Evolutionary conservation across 2,888 invertebrate genomes (phyloP).

Genomic region (Andrena trimmerana): DNA sequence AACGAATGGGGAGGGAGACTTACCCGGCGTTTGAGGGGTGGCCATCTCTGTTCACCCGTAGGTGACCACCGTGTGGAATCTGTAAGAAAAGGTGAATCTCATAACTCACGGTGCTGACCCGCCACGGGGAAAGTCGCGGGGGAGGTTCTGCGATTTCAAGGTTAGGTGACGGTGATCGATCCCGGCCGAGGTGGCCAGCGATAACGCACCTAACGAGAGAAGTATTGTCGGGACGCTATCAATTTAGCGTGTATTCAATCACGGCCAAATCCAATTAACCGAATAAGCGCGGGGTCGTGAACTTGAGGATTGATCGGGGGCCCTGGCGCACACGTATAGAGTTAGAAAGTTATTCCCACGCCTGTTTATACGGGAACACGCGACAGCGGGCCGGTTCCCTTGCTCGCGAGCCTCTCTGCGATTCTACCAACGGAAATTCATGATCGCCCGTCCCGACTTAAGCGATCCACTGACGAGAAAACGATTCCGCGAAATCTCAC

Average conservation of each 20-base stretch:
- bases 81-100: conserved; percentile 44
- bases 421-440: conserved; percentile 58
- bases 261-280: conserved; percentile 67
- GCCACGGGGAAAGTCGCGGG: conserved; percentile 7
- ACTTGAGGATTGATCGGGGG: conserved; percentile 71
- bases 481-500: conserved; percentile 21
- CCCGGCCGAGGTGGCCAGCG: conserved; percentile 40
- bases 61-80: conserved; percentile 62
- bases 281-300: conserved; percentile 66
- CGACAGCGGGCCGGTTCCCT: conserved; percentile 33
- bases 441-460: conserved; percentile 44
- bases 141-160: conserved; percentile 67
- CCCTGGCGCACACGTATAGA: conserved; percentile 62
- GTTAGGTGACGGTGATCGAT: conserved; percentile 72
- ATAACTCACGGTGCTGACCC: conserved; percentile 31
- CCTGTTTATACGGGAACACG: conserved; percentile 41
- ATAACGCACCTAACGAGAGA: conserved; percentile 60
- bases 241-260: conserved; percentile 67
- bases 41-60: conserved; percentile 71
- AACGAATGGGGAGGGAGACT: conserved; percentile 21
- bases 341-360: conserved; percentile 46
- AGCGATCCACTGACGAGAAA: conserved; percentile 32
- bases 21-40: conserved; percentile 76
- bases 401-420: conserved; percentile 29
- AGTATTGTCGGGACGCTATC: conserved; percentile 57